These are phyloP conservation scores for Aptenodytes patagonicus DNA, from an alignment of 2,113 vertebrate species.

Conservation along the genomic window DNA sequence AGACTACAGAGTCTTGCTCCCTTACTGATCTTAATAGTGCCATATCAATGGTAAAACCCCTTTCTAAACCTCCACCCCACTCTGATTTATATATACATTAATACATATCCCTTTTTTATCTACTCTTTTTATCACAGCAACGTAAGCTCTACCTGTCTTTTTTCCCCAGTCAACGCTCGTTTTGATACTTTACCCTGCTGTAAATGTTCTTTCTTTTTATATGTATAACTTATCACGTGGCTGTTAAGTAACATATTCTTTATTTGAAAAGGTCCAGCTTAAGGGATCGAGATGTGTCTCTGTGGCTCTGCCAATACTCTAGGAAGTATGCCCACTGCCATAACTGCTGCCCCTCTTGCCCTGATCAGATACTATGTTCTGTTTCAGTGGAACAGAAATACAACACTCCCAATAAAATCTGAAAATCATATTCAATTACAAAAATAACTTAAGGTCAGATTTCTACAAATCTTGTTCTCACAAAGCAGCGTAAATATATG, in stretches of 20 bases:
- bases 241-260: background rate
- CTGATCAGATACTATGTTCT: background rate
- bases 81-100: background rate
- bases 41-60: background rate
- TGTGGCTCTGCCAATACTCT: background rate
- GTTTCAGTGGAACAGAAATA: background rate
- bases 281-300: background rate
- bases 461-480: background rate
- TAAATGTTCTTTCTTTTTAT: background rate
- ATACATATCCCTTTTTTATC: background rate
- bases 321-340: background rate
- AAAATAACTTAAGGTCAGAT: background rate
- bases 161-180: background rate
- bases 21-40: background rate
- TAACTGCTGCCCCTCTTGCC: background rate
- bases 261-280: background rate
- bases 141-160: background rate
- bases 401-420: background rate
- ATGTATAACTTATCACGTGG: background rate
- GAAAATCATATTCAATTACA: background rate
- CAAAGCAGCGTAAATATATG: background rate
- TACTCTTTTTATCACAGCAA: background rate
- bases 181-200: background rate
- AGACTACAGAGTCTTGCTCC: background rate
- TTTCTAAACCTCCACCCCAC: background rate